Base-by-base conservation (phyloP, 2,797 vertebrate genomes). In the Platalea minor region DNA sequence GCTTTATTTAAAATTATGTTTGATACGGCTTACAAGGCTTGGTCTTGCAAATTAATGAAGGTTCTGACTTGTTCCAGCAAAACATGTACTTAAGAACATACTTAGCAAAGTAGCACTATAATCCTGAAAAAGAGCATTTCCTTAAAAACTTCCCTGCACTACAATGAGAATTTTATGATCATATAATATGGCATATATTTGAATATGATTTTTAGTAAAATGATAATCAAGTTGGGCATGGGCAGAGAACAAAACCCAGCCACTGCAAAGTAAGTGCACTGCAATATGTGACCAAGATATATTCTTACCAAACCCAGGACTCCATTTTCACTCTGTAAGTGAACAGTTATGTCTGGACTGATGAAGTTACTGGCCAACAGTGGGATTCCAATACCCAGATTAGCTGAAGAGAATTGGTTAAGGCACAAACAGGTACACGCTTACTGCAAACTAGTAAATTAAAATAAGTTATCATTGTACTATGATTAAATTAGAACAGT, bases 241-340 rank as follows among this genome's bases (percentile, higher is more conserved):
- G 15, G 7, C 0, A 1, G 7, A 26, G 39, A 91, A 63, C 45
- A 82, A 82, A 96, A 54, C 13, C 6, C 16, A 79, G 41, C 7
- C 53, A 46, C 33, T 61, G 13, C 3, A 70, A 85, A 25, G 19
- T 51, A 63, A 56, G 16, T 68, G 37, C 20, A 85, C 5, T 39
- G 4, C 41, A 73, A 1, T 13, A 95, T 87, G 17, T 17, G 48
- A 88, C 4, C 5, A 17, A 53, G n/a, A 46, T 17, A 33, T 3
- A 78, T n/a, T 96, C 99, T 99, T 98, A 99, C 99, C 99, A 99
- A 97, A 95, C 99, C 99, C 95, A 99, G 97, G 97, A 99, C 99
- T 86, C 99, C 99, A 96, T 99, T 99, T 98, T 99, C 99, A 97
- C 99, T 99, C 97, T 99, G 99, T 67, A 99, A 98, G 97, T 99